Base-by-base conservation (phyloP, 2,888 invertebrate genomes). In the Tenthredo notha region DNA sequence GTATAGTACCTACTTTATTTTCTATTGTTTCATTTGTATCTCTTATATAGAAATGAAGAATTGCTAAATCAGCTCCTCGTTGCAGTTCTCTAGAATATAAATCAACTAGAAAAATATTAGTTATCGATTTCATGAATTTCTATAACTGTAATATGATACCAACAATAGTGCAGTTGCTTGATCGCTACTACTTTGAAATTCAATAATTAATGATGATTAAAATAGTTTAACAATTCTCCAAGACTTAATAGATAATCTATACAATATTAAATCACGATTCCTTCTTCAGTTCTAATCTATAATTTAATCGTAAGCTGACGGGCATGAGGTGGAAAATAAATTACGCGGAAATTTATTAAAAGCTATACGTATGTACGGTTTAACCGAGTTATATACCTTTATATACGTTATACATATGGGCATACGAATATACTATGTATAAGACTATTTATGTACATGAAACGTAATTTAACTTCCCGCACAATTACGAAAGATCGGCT, bases 301-400 rank as follows among this genome's bases (percentile, higher is more conserved):
- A 33, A 67, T 67, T 67, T 33, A 67, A 67, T 33, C 67, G 29
- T 67, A 67, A 67, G 33, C 33, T 33, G 67, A 25, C 67, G 25
- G 33, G 67, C 33, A 67, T 33, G 33, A 15, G 67, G 67, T 67
- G 33, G 33, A 67, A 33, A 67, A 67, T 33, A 67, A 67, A 67
- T 67, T 67, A 67, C 33, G 9, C 25, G 61, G 25, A 61, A 61
- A 61, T 61, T 29, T n/a, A 10, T 25, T 67, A 3, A 9, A 29
- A 67, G 29, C 65, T 29, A 33, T 29, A 29, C 15, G 6, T 10
- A 29, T 29, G 15, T 12, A 33, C 29, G 65, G 21, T n/a, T 58
- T 58, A 58, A 58, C 21, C n/a, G 21, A 65, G 65, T 65, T 29
- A 29, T 29, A 67, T 61, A 12, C 25, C 1, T n/a, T 54, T 50